Evolutionary conservation across 2,888 invertebrate genomes (phyloP).

Genomic region (Nipponacmea schrenckii): DNA sequence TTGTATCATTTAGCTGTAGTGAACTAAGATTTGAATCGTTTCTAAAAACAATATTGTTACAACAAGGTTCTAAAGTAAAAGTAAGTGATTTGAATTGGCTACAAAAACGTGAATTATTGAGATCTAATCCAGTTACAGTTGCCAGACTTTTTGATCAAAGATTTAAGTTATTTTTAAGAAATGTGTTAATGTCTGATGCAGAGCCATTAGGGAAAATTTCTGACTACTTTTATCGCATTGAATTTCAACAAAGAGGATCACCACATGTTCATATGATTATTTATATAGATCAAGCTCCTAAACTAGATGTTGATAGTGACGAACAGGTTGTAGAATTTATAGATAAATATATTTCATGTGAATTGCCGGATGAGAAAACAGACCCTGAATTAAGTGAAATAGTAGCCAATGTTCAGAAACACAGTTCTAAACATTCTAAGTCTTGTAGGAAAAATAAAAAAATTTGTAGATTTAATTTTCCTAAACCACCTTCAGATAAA

Average conservation of each 20-base stretch:
- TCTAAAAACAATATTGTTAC: no score
- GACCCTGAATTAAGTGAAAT: slow-evolving; percentile 20
- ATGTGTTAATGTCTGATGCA: no score
- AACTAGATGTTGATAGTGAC: slow-evolving; percentile 25
- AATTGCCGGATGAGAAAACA: slow-evolving; percentile 16
- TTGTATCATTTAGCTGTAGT: no score
- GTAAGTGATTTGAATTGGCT: no score
- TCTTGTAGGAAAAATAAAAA: slow-evolving; percentile 28
- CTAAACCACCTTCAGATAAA: background rate
- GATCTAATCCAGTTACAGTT: no score
- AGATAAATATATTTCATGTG: slow-evolving; percentile 26
- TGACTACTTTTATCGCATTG: slow-evolving; percentile 41
- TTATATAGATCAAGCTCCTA: slow-evolving; percentile 37
- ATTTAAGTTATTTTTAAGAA: no score
- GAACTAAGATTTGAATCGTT: no score
- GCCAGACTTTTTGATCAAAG: no score
- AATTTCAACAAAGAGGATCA: slow-evolving; percentile 42
- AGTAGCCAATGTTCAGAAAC: slow-evolving; percentile 16
- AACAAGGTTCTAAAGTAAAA: no score
- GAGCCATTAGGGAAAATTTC: no score
- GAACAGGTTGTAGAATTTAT: slow-evolving; percentile 29
- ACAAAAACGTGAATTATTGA: no score
- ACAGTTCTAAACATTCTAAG: slow-evolving; percentile 28
- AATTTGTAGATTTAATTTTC: slow-evolving; percentile 29
- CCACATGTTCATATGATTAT: slow-evolving; percentile 41